Base-by-base conservation (phyloP, 2,113 vertebrate genomes). In the Chamaea fasciata region DNA sequence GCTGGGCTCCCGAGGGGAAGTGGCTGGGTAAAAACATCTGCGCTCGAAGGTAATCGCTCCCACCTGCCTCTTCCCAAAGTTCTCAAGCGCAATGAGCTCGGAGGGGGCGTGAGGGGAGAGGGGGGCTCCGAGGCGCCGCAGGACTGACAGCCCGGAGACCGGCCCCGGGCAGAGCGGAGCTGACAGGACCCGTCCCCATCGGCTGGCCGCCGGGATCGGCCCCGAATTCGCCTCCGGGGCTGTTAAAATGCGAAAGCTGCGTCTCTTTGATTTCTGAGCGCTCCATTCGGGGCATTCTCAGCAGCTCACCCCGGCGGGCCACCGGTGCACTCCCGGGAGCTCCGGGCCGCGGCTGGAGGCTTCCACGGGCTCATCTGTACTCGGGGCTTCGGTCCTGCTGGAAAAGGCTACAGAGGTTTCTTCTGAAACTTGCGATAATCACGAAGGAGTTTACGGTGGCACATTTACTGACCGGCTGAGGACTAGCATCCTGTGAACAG, bases 221-320 rank as follows among this genome's bases (percentile, higher is more conserved):
- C 41, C 47, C 8, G 26, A 7, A 13, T 23, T 50, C 15, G 8
- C 27, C 52, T 24, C 15, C 3, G 16, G 13, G 53, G n/a, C 39
- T 19, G 55, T 19, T 35, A 7, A 21, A 68, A 31, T 2, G 39
- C 4, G 0, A 7, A 23, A 53, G 15, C 0, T 67, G 67, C 9
- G 22, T 12, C 80, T 27, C 26, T 18, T 12, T 16, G 30, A 39
- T 41, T 68, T 30, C 24, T 31, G 30, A 30, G 24, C 46, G 62
- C 4, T 49, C 46, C 2, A 0, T 14, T 33, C 14, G n/a, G 30
- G 35, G 26, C 30, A 8, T 24, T 60, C 9, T 10, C 33, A 11
- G 86, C 27, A 37, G 59, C 44, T 44, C 26, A 9, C 6, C 30
- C 42, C 19, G 16, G 70, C 62, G 42, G 42, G 59, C 7, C 27